Base-by-base conservation (phyloP, 2,113 vertebrate species). In the Larimichthys polyactis region DNA sequence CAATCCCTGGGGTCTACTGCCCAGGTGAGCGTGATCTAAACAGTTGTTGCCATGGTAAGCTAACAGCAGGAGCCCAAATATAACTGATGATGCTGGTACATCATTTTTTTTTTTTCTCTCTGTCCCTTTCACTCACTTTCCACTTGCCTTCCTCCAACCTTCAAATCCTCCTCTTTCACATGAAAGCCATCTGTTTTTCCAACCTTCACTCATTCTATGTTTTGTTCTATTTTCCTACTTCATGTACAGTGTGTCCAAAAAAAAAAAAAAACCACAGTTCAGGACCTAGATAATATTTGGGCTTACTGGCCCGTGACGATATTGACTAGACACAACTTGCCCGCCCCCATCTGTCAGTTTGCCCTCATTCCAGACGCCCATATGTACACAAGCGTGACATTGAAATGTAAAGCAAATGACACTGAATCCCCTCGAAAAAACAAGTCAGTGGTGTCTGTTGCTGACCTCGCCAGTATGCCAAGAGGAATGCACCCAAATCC, bases 311-410 rank as follows among this genome's bases (percentile, higher is more conserved):
- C 90, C 81, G 60, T 92, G 80, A 89, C 46, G 78, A 84, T 89
- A 91, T 90, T 87, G 91, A 93, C 86, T 86, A 91, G 88, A 91
- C 87, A 82, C 76, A 64, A 81, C 43, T 59, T 66, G 29, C 70
- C 78, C 73, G 1, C 54, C 80, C 71, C 89, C 90, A 90, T 92
- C 89, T 93, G 92, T 89, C 90, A 43, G 80, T 67, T 58, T 36
- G 63, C 71, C 78, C 74, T 81, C 46, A 14, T 69, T 75, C 77
- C 87, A 90, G 79, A 88, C 62, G 9, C 71, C 75, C 85, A 71
- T 51, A 29, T 69, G 75, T 44, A 79, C 82, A 78, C 62, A 78
- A 75, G 59, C 48, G 71, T 71, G 68, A 79, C 83, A 19, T 29
- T 22, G 52, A 19, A 63, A 75, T 36, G 10, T 65, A 22, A 67